Base-by-base conservation (phyloP, 2,113 vertebrate genomes). In the Gopherus flavomarginatus region DNA sequence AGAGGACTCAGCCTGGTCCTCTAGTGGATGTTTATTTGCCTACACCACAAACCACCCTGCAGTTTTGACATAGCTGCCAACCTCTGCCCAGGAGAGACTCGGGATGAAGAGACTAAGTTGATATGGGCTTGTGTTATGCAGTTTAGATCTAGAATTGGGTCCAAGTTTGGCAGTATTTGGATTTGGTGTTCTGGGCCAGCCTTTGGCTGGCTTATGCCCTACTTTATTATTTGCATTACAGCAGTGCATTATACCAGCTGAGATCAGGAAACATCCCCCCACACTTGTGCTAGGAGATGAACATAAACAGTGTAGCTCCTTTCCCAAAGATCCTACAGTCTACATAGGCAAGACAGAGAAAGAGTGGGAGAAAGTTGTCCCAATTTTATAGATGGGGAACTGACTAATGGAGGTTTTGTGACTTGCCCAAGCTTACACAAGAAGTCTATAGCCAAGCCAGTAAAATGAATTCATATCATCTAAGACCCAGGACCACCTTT, bases 331-430 rank as follows among this genome's bases (percentile, higher is more conserved):
- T 26, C 38, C 22, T 24, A 14, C 24, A 8, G 11, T 42, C 26
- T 44, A 13, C 11, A 77, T 26, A 44, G 19, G 8, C 69, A 75
- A 75, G n/a, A 75, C n/a, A n/a, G 11, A 62, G 52, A 3, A 3
- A 21, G 3, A 14, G 5, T 27, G 16, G 11, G 31, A 83, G 14
- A 85, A 50, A 81, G 1, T 52, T 75, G 0, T n/a, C 44, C 12
- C 17, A 1, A 50, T 54, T 72, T 10, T 1, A 38, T 1, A 12
- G 2, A 1, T 17, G 2, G 49, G 65, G 69, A 90, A 42, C 2
- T 22, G 44, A 90, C 44, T 9, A 49, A 7, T 3, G 1, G 82
- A 10, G 2, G 2, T 50, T 26, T 65, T 38, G 2, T 0, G 0
- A n/a, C 21, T 35, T 38, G 29, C 13, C 1, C 14, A 1, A 42